Evolutionary conservation across 1,140 invertebrate species (phyloP).

Genomic region (Drosophila micromelanica): DNA sequence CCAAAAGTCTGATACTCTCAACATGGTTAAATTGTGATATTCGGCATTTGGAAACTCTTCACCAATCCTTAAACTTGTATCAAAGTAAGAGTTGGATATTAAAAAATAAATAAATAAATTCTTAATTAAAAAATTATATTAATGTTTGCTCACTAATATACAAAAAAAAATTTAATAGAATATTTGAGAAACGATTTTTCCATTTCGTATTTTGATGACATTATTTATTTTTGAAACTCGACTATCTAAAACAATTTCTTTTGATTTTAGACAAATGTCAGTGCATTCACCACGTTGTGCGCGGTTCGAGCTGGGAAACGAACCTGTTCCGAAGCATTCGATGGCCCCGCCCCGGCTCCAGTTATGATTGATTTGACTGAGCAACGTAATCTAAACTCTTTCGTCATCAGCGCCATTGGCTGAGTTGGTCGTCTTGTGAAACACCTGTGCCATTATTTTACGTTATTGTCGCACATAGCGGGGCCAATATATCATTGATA

Average conservation of each 20-base stretch:
- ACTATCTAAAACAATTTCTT: conserved; percentile 20
- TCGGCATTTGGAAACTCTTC: no score
- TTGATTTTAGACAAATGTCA: conserved; percentile 16
- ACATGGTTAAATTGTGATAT: not conserved
- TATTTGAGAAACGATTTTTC: no score
- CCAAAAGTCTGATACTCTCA: not conserved
- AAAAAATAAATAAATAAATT: no score
- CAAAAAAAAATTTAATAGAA: no score
- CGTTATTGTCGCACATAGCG: conserved; percentile 76
- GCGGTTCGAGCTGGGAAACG: not conserved
- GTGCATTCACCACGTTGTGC: conserved; percentile 8
- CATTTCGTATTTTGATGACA: not conserved
- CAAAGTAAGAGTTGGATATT: no score
- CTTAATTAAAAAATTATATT: no score
- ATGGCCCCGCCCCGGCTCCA: conserved; percentile 11
- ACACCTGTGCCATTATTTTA: conserved; percentile 81
- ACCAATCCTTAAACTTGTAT: no score
- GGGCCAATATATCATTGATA: conserved; percentile 75
- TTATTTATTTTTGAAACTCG: not conserved
- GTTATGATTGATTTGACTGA: conserved; percentile 67
- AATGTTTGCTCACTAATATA: no score
- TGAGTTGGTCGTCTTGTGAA: conserved; percentile 39
- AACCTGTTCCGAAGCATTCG: conserved; percentile 7
- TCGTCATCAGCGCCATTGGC: conserved; percentile 32
- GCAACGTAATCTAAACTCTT: conserved; percentile 63